Evolutionary conservation across 2,113 vertebrate species (phyloP), one percentile per base, ranked within the genome.

Genomic region (Chaetorhynchus papuensis): DNA sequence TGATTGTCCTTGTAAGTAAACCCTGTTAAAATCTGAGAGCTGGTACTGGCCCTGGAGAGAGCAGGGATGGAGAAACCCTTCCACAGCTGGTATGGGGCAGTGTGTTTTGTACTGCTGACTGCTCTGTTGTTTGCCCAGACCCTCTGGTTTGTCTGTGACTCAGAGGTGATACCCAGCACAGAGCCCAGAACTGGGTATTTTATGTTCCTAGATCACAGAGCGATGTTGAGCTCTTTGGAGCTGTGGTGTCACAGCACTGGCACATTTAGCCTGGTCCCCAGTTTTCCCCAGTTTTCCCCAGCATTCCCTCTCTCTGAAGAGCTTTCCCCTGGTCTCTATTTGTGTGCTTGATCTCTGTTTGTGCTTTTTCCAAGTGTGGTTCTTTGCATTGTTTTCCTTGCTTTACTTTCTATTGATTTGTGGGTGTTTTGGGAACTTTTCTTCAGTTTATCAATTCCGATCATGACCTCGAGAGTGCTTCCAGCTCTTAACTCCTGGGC

Each of bases 401-500:
- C 60, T 86, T 77, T 85, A 60, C 65, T 60, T 85, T 63, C 64
- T 87, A 90, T 95, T 78, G 93, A 96, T 96, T 88, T 2, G 7
- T 82, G 60, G 65, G 28, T 74, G 70, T 5, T 88, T 94, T 74
- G 65, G 56, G 72, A 89, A 77, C 47, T 89, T 93, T 90, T 69
- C 50, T 83, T 77, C 72, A 60, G 60, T 83, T 88, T 90, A 71
- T 93, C 89, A 93, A 78, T 93, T 94, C 91, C 1, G 10, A 70
- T 77, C 89, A 28, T 92, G 83, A 92, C 89, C 89, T 95, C 86
- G 4, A 2, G 83, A 92, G 94, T 45, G 94, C 83, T 90, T 81
- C 71, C 23, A 83, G 68, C 89, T 92, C 86, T 94, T 83, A 95
- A 66, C 68, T 92, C 68, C 76, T 92, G 79, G 89, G 83, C 89